Percentiles rank a stretch among this genome's conserved stretches.
These are phyloP conservation scores for Athalia rosae DNA, from an alignment of 2,888 invertebrate species.

Conservation along the genomic window DNA sequence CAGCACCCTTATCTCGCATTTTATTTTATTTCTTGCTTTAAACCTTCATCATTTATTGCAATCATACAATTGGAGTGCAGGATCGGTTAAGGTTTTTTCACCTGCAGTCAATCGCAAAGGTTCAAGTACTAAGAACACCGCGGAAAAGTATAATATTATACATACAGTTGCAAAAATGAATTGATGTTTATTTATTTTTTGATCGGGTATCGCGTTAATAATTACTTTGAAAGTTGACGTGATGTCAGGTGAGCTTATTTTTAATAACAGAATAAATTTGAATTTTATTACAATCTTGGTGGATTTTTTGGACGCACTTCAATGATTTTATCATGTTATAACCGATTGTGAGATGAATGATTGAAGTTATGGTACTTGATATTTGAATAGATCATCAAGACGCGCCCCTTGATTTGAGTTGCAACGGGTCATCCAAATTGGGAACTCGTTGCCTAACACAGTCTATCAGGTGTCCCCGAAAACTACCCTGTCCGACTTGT, in stretches of 20 bases:
- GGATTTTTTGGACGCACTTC: neutral
- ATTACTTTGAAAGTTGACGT: too few species aligned
- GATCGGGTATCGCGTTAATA: too few species aligned
- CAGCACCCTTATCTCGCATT: slow-evolving; percentile 46
- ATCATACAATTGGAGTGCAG: slow-evolving; percentile 13
- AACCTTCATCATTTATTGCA: slow-evolving; percentile 51
- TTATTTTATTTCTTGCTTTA: slow-evolving; percentile 47
- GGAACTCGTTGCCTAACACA: slow-evolving; percentile 41
- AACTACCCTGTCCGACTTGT: slow-evolving; percentile 78
- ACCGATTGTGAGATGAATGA: neutral
- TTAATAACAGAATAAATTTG: too few species aligned
- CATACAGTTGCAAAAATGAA: too few species aligned
- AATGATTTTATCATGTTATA: neutral
- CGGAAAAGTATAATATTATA: too few species aligned
- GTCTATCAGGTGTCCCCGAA: slow-evolving; percentile 52
- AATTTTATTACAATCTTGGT: neutral
- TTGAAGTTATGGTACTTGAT: neutral
- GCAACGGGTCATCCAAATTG: slow-evolving; percentile 50
- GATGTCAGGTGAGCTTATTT: too few species aligned
- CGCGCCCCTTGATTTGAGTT: slow-evolving; percentile 62
- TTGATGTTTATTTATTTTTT: too few species aligned
- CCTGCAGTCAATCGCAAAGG: neutral
- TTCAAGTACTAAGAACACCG: neutral
- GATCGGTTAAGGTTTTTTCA: neutral
- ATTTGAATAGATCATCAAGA: slow-evolving; percentile 55